A percentile compares a stretch with the other conserved stretches of the same genome.
These are phyloP conservation scores for Mesitornis unicolor DNA, from an alignment of 2,113 vertebrate genomes.

Conservation along the genomic window DNA sequence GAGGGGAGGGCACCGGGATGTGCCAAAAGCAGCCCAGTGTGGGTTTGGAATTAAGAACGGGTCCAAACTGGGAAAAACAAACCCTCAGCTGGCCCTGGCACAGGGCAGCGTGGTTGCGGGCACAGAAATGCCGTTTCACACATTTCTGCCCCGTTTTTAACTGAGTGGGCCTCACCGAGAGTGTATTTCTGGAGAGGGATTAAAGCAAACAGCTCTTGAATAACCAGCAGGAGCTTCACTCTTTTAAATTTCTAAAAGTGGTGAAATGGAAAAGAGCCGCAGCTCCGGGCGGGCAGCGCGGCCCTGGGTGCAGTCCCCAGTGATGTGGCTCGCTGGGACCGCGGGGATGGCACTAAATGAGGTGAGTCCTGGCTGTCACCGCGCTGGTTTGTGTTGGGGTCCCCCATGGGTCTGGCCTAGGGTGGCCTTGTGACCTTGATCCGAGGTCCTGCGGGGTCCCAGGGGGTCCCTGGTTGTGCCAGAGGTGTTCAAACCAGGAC, in stretches of 20 bases:
- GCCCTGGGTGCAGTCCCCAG: background rate
- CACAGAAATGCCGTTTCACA: background rate
- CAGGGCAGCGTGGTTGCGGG: background rate
- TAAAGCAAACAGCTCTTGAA: background rate
- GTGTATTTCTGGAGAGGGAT: background rate
- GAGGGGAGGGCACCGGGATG: background rate
- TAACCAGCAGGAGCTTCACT: background rate
- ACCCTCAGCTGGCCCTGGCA: background rate
- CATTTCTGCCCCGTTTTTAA: background rate
- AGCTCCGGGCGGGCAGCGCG: background rate
- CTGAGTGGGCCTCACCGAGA: background rate
- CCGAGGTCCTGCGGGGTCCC: too few species aligned
- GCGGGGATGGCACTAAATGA: too few species aligned
- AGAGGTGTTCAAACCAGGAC: background rate
- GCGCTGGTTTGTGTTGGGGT: accelerated
- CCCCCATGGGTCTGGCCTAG: too few species aligned
- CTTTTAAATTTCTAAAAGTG: background rate
- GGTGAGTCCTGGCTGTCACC: background rate
- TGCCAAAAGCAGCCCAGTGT: background rate
- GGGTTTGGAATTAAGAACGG: background rate
- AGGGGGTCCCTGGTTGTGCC: too few species aligned
- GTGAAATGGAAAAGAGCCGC: background rate
- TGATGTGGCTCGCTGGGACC: accelerated
- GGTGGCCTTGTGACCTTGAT: too few species aligned
- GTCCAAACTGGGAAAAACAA: background rate